Evolutionary conservation across 2,888 invertebrate species (phyloP), one percentile per base, ranked within the genome.

Genomic region (Sphaerophoria rueppellii): DNA sequence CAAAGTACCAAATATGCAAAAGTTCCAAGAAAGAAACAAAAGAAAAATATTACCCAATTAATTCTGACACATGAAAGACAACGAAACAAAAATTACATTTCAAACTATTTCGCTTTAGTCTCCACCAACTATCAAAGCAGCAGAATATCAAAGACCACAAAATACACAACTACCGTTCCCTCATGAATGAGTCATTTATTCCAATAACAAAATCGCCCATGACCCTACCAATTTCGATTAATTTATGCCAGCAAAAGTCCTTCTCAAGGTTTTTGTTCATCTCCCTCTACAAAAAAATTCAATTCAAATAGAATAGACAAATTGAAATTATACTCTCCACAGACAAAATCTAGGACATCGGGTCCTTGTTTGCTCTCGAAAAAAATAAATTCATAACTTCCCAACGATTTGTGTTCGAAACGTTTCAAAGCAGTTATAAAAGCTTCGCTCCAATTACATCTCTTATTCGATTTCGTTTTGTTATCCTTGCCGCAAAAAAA

Each of bases 361-460:
- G 11, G 50, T 50, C 65, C 65, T 65, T 65, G 35, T 46, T 16
- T 37, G 5, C 65, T 50, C 35, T 24, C 7, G 34, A 63, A 50
- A 37, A 16, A 46, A 50, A 65, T 37, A 50, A 50, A 65, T 50
- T 43, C 12, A 43, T 43, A 65, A 65, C 37, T 43, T 63, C 34
- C 2, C 63, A 16, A 50, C 34, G 35, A 65, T 37, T 65, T 65
- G 12, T 65, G 1, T 50, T 37, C 50, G 65, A 24, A 24, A 24
- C 24, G 24, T 24, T 63, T 63, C 48, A 32, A 14, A 63, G 14
- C 43, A 35, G 65, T 65, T 52, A 24, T 24, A 65, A 54, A 67
- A 67, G 54, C 67, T 67, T 54, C 16, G 54, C 52, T 67, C 54
- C 52, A 50, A 50, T 48, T 65, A 61, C 46, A 46, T 46, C 4